phyloP scores from a whole-genome alignment of 2,888 invertebrate genomes.

The Hemithea aestivaria region DNA sequence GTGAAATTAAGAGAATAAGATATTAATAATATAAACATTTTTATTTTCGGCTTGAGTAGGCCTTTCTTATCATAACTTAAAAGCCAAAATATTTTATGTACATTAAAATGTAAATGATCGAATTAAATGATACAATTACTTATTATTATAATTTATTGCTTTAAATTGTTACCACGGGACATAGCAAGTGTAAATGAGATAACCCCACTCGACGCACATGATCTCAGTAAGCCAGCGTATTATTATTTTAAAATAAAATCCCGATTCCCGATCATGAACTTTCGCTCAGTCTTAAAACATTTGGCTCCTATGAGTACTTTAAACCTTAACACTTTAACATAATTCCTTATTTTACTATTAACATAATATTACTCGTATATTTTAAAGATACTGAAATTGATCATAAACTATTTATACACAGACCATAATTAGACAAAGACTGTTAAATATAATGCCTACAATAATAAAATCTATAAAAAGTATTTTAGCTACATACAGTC shows the following conservation, averaged over 20 bases:
- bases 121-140: background rate
- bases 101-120: constrained; percentile 20
- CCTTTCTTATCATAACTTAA: constrained; percentile 37
- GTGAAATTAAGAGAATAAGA: constrained; percentile 22
- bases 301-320: constrained; percentile 73
- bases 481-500: constrained; percentile 45
- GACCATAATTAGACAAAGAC: too few relatives aligned
- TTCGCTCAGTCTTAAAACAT: constrained; percentile 76
- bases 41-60: constrained; percentile 63
- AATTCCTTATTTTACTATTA: constrained; percentile 29
- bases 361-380: constrained; percentile 27
- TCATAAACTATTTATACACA: constrained; percentile 38
- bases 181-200: too few relatives aligned
- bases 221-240: too few relatives aligned
- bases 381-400: constrained; percentile 31
- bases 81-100: constrained; percentile 31
- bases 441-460: constrained; percentile 20
- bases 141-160: constrained; percentile 10
- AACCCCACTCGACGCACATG: too few relatives aligned
- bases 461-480: constrained; percentile 47
- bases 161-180: constrained; percentile 10
- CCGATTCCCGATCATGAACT: constrained; percentile 47
- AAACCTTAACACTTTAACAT: constrained; percentile 32
- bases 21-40: constrained; percentile 27
- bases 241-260: constrained; percentile 21